phyloP scores from a whole-genome alignment of 2,888 invertebrate genomes.

The Mythimna albipuncta region DNA sequence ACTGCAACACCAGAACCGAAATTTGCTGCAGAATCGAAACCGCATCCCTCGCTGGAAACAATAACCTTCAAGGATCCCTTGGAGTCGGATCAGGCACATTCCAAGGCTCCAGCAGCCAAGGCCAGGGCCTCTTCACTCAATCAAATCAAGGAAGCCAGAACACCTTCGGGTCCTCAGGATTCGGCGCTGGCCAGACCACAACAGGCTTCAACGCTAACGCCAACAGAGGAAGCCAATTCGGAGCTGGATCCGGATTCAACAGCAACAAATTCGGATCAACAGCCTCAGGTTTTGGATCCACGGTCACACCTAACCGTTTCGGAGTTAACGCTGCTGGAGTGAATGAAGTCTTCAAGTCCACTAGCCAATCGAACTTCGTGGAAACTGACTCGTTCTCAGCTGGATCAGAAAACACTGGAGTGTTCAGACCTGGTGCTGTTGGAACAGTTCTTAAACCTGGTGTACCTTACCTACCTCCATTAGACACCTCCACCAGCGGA shows the following conservation, averaged over 20 bases:
- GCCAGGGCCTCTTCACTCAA: constrained; percentile 73
- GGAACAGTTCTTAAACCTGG: constrained; percentile 83
- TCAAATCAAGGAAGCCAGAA: constrained; percentile 54
- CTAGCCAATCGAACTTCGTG: constrained; percentile 82
- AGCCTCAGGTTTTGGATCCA: constrained; percentile 62
- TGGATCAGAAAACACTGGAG: constrained; percentile 78
- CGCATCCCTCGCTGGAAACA: constrained; percentile 72
- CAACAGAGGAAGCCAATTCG: constrained; percentile 51
- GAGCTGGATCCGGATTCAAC: constrained; percentile 41
- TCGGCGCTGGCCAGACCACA: constrained; percentile 33
- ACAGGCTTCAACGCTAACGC: constrained; percentile 44
- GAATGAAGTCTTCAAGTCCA: constrained; percentile 76
- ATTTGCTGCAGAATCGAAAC: constrained; percentile 87
- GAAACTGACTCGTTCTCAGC: constrained; percentile 82
- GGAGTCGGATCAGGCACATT: constrained; percentile 78
- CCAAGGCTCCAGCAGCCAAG: constrained; percentile 72
- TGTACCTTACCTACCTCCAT: constrained; percentile 86
- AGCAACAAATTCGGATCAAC: constrained; percentile 56
- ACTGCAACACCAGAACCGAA: constrained; percentile 85
- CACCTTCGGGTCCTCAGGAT: constrained; percentile 48
- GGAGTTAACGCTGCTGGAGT: constrained; percentile 61
- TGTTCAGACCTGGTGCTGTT: constrained; percentile 79
- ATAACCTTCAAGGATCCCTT: constrained; percentile 74
- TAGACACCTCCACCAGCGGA: constrained; percentile 77
- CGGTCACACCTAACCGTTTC: constrained; percentile 70